These are phyloP conservation scores for Cremastobaeus sp. DNA, from an alignment of 2,888 invertebrate species.

Conservation along the genomic window DNA sequence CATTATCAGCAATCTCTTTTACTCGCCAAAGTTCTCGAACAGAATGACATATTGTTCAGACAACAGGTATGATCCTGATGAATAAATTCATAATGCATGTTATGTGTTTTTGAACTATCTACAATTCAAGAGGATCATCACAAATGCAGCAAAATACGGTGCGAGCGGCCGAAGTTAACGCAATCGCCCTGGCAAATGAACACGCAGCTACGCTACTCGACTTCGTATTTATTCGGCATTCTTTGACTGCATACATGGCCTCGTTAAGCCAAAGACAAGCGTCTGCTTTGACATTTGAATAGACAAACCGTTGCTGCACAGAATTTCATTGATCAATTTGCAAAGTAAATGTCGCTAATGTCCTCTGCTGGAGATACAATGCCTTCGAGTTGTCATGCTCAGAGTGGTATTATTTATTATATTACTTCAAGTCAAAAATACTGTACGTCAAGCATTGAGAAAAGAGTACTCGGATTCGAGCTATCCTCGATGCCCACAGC, in stretches of 20 bases:
- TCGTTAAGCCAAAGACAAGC: neutral
- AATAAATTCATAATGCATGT: slow-evolving; percentile 48
- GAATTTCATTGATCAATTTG: too few relatives aligned
- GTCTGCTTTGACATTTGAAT: too few relatives aligned
- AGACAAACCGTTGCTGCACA: too few relatives aligned
- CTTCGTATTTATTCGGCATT: neutral
- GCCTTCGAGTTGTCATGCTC: too few relatives aligned
- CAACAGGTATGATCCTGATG: slow-evolving; percentile 85
- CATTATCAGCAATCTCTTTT: slow-evolving; percentile 98
- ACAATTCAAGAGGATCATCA: slow-evolving; percentile 32
- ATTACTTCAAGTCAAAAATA: too few relatives aligned
- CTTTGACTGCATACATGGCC: neutral
- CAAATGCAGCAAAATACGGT: slow-evolving; percentile 9
- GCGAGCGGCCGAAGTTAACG: slow-evolving; percentile 6
- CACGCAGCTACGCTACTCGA: slow-evolving; percentile 7
- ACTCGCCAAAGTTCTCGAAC: slow-evolving; percentile 90
- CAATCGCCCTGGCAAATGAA: slow-evolving; percentile 29
- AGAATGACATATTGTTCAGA: slow-evolving; percentile 91
- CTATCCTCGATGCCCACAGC: too few relatives aligned
- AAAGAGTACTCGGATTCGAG: too few relatives aligned
- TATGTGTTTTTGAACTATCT: slow-evolving; percentile 45
- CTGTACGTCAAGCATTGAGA: too few relatives aligned
- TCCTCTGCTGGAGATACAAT: too few relatives aligned
- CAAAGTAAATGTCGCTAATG: too few relatives aligned
- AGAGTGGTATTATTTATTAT: too few relatives aligned